Percentiles rank a stretch among this genome's conserved stretches.
Evolutionary conservation across 2,113 vertebrate genomes (phyloP).

Genomic region (Agapornis roseicollis): DNA sequence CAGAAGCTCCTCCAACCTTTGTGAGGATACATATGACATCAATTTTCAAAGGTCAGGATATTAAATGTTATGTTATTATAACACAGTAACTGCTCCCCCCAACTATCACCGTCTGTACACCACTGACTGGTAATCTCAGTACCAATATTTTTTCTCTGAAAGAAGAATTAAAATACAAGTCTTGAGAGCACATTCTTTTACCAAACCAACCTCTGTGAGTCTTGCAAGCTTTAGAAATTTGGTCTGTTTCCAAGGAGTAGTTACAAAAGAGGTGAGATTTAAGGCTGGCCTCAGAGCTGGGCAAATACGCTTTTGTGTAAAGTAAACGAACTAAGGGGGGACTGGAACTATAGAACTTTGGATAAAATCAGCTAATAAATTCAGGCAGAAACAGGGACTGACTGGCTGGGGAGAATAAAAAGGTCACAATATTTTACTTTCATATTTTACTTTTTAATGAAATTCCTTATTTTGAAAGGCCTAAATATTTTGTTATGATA

Average conservation of each 20-base stretch:
- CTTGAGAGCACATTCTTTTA: background rate
- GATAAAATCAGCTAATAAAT: background rate
- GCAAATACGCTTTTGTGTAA: background rate
- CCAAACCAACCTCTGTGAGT: background rate
- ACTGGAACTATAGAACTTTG: background rate
- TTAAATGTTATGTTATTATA: background rate
- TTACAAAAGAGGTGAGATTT: slow-evolving; percentile 1
- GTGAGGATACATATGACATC: background rate
- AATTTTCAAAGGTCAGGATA: background rate
- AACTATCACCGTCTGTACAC: background rate
- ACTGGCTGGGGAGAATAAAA: background rate
- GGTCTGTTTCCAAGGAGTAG: background rate
- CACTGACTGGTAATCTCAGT: background rate
- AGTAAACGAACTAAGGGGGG: background rate
- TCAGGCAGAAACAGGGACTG: background rate
- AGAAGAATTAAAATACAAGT: background rate
- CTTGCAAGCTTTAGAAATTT: background rate
- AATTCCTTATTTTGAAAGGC: background rate
- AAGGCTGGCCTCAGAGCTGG: background rate
- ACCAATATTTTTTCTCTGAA: background rate
- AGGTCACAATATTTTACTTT: background rate
- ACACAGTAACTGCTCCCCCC: background rate
- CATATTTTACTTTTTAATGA: background rate
- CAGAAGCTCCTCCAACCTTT: background rate
- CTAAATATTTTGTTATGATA: background rate